A percentile compares a stretch with the other conserved stretches of the same genome.
These are phyloP conservation scores for Cephus rjabovi DNA, from an alignment of 2,888 invertebrate genomes.

Conservation along the genomic window DNA sequence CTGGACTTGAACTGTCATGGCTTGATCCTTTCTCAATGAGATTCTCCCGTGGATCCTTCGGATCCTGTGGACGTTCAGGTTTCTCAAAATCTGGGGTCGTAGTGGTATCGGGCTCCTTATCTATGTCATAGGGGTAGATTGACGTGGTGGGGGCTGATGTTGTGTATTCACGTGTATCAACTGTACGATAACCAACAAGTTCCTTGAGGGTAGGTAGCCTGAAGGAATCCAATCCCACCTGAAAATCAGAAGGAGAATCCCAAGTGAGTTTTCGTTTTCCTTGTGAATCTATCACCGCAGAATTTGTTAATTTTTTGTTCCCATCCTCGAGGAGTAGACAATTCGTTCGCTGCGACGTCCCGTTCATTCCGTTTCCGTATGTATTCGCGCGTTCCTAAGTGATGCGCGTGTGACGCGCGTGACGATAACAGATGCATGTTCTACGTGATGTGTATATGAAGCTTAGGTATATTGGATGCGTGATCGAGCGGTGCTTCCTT, in stretches of 20 bases:
- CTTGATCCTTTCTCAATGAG: neutral
- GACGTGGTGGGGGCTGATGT: neutral
- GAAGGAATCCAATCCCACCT: constrained; percentile 52
- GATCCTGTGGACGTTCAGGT: neutral
- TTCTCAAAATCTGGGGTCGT: neutral
- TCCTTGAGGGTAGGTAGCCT: constrained; percentile 59
- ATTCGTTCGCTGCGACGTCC: neutral
- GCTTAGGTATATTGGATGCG: constrained; percentile 9
- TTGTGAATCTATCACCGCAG: constrained; percentile 17
- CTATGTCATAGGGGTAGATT: neutral
- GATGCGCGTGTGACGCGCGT: neutral
- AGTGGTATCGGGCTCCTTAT: neutral
- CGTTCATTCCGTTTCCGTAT: neutral
- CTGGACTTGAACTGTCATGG: neutral
- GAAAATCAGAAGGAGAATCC: constrained; percentile 58
- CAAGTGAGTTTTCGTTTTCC: constrained; percentile 24
- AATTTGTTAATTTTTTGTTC: constrained; percentile 29
- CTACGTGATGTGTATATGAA: constrained; percentile 9
- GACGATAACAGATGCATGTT: constrained; percentile 13
- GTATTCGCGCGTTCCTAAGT: neutral
- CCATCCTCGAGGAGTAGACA: constrained; percentile 12
- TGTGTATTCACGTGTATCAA: constrained; percentile 22
- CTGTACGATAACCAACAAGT: constrained; percentile 43
- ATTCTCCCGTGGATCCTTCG: neutral
- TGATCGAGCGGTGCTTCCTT: constrained; percentile 2